These are phyloP conservation scores for Ennomos quercinarius DNA, from an alignment of 2,888 invertebrate genomes.

Conservation along the genomic window DNA sequence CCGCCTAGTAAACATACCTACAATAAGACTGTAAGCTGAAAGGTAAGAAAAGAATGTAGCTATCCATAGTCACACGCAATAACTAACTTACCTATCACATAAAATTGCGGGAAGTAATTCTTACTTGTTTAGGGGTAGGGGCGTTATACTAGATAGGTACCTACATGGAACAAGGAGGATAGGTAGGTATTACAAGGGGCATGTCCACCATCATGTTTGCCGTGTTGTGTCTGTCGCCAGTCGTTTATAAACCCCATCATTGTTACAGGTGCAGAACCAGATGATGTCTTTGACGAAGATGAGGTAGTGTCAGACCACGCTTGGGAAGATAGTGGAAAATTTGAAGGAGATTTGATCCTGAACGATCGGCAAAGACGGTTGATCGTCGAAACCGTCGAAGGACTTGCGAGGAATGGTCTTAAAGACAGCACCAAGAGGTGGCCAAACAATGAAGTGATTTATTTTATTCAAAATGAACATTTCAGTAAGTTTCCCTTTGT, in stretches of 20 bases:
- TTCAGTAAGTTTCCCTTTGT: slow-evolving; percentile 67
- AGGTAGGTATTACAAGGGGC: too few relatives aligned
- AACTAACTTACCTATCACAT: too few relatives aligned
- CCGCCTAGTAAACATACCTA: too few relatives aligned
- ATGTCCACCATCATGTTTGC: too few relatives aligned
- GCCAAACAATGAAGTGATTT: slow-evolving; percentile 79
- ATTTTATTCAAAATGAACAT: slow-evolving; percentile 75
- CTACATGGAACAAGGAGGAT: too few relatives aligned
- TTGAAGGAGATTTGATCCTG: slow-evolving; percentile 82
- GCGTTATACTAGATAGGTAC: too few relatives aligned
- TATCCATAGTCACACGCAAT: too few relatives aligned
- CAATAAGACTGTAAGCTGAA: too few relatives aligned
- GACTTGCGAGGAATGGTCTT: slow-evolving; percentile 75
- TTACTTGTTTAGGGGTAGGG: too few relatives aligned
- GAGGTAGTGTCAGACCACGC: slow-evolving; percentile 70
- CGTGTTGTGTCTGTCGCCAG: not conserved
- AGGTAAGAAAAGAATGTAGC: too few relatives aligned
- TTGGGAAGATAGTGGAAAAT: slow-evolving; percentile 82
- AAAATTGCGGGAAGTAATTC: too few relatives aligned
- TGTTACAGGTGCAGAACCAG: slow-evolving; percentile 60
- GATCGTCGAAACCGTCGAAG: slow-evolving; percentile 75
- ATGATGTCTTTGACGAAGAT: slow-evolving; percentile 65
- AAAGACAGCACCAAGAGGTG: slow-evolving; percentile 75
- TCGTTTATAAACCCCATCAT: slow-evolving; percentile 3
- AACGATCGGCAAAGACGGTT: slow-evolving; percentile 75